Conservation (phyloP, 2,113 vertebrate species). For the Lepus europaeus region DNA sequence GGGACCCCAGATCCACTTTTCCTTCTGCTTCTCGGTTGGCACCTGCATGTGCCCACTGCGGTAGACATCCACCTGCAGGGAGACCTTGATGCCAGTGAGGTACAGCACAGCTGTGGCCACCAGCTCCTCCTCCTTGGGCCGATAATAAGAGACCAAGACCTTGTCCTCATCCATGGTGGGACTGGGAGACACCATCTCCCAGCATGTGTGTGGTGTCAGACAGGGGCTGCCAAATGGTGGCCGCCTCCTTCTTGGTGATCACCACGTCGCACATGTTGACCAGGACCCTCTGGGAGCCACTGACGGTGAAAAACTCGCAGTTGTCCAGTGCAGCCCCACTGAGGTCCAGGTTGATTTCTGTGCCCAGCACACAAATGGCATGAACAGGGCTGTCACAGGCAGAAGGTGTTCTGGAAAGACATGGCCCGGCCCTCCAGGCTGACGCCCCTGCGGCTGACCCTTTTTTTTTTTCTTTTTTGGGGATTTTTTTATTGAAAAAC, state of each 20-base stretch:
- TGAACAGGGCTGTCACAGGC: slow-evolving; percentile 79
- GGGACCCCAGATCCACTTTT: slow-evolving; percentile 92
- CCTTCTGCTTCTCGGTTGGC: slow-evolving; percentile 88
- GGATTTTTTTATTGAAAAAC: no score
- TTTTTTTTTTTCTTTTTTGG: no score
- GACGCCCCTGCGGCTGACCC: rapidly evolving
- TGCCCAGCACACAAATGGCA: slow-evolving; percentile 80
- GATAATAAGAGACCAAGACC: slow-evolving; percentile 90
- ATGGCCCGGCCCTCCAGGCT: not conserved
- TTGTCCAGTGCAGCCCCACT: slow-evolving; percentile 67
- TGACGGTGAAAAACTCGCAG: slow-evolving; percentile 29
- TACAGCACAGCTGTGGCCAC: slow-evolving; percentile 88
- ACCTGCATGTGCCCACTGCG: slow-evolving; percentile 88
- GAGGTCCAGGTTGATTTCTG: slow-evolving; percentile 81
- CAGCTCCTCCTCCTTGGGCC: not conserved
- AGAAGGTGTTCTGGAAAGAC: slow-evolving; percentile 76
- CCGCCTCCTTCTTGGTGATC: not conserved
- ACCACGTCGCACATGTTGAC: slow-evolving; percentile 60
- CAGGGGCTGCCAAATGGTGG: slow-evolving; percentile 60
- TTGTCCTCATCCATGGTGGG: slow-evolving; percentile 39
- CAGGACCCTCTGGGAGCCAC: slow-evolving; percentile 33
- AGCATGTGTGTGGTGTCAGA: rapidly evolving
- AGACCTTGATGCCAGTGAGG: slow-evolving; percentile 92
- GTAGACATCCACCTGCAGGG: slow-evolving; percentile 91
- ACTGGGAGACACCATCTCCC: slow-evolving; percentile 67